A percentile compares a stretch with the other conserved stretches of the same genome.
These are phyloP conservation scores for Sarcophaga carnaria DNA, from an alignment of 2,888 invertebrate genomes.

Conservation along the genomic window DNA sequence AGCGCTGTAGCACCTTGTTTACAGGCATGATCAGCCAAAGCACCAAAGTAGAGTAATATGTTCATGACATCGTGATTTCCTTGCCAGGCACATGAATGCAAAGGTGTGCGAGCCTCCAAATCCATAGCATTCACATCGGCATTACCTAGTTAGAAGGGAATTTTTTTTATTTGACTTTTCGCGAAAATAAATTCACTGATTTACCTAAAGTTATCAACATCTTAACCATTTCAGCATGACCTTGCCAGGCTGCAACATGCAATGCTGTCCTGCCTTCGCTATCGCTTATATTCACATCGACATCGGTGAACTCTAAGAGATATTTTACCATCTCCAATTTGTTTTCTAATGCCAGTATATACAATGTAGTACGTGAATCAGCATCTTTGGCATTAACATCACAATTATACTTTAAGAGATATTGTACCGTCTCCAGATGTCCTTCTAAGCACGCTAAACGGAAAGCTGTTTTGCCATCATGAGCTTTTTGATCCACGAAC, in stretches of 20 bases:
- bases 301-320: conserved; percentile 88
- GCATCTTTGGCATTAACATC: conserved; percentile 95
- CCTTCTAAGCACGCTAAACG: conserved; percentile 84
- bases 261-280: conserved; percentile 94
- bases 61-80: conserved; percentile 93
- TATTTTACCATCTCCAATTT: conserved; percentile 91
- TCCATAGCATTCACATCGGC: conserved; percentile 95
- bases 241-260: conserved; percentile 96
- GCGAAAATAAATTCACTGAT: conserved; percentile 5
- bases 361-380: conserved; percentile 94
- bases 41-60: conserved; percentile 90
- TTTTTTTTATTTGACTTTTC: neutral
- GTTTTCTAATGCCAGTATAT: conserved; percentile 94
- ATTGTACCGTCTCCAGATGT: conserved; percentile 86
- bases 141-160: conserved; percentile 83
- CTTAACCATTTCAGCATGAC: conserved; percentile 95
- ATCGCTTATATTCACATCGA: conserved; percentile 93
- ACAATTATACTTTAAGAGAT: conserved; percentile 88
- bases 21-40: conserved; percentile 93
- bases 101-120: conserved; percentile 92
- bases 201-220: conserved; percentile 88
- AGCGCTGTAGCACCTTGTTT: conserved; percentile 98
- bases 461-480: conserved; percentile 94
- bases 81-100: conserved; percentile 98
- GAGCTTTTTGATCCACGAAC: conserved; percentile 92